Evolutionary conservation across 2,888 invertebrate genomes (phyloP), one percentile per base, ranked within the genome.

Genomic region (Chrysolina americana): DNA sequence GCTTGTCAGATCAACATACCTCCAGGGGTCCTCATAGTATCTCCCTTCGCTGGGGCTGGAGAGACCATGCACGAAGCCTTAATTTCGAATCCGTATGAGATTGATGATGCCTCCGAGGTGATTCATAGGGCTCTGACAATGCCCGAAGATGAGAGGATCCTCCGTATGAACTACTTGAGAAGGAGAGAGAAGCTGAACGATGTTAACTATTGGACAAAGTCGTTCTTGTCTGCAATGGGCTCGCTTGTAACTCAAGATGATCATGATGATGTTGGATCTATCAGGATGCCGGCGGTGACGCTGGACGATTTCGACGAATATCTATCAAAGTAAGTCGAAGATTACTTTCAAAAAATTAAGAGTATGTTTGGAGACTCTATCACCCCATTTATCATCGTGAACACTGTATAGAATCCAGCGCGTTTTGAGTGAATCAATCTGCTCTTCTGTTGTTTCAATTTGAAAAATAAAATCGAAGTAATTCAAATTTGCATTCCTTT

Each of bases 61-160:
- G 96, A 96, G 87, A 96, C 95, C 91, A 96, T 97, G 96, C 96
- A 96, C 88, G 96, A 97, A 86, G 96, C 96, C 2, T 89, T 97
- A 11, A 92, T 96, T 68, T 96, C 95, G 85, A 97, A 97, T 87
- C 96, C 96, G 0, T 96, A 96, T 83, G 96, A 97, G 87, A 90
- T 96, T 66, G 94, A 96, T 82, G 94, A 94, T 80, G 95, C 96
- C 3, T 96, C 96, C 17, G 96, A 96, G 87, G 94, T 95, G 23
- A 93, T 96, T 81, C 95, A 96, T 87, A 93, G 94, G 91, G 96
- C 96, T 0, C 88, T 96, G 0, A 95, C 95, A 68, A 96, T 97
- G 96, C 96, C 96, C 0, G 95, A 95, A 84, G 96, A 97, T 83
- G 96, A 96, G 86, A 89, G 96, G 17, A 93, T 93, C 19, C 90